phyloP scores from a whole-genome alignment of 2,888 invertebrate genomes.

The Caenorhabditis imperialis region DNA sequence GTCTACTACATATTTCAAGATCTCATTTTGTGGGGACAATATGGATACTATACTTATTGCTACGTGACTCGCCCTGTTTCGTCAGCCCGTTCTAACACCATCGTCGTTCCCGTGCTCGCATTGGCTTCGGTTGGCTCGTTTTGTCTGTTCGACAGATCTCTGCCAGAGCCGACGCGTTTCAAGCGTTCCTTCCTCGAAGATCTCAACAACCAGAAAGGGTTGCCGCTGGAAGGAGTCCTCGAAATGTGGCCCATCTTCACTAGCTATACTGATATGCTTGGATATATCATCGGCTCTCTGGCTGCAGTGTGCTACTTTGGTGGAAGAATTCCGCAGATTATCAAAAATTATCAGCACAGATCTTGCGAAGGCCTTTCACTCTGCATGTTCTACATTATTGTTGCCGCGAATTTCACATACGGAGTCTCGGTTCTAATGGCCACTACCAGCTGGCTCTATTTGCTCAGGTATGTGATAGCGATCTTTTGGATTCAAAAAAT shows the following conservation, averaged over 20 bases:
- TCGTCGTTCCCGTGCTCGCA: constrained; percentile 69
- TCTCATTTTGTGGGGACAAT: constrained; percentile 73
- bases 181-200: constrained; percentile 35
- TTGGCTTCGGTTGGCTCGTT: constrained; percentile 61
- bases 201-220: constrained; percentile 22
- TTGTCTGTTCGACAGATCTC: constrained; percentile 19
- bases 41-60: constrained; percentile 70
- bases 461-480: constrained; percentile 62
- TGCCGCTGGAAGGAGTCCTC: constrained; percentile 48
- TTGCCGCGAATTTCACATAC: constrained; percentile 78
- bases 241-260: constrained; percentile 74
- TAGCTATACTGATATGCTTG: constrained; percentile 73
- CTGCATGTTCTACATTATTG: constrained; percentile 77
- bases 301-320: constrained; percentile 78
- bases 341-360: constrained; percentile 74
- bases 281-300: constrained; percentile 77
- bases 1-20: constrained; percentile 77
- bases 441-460: constrained; percentile 74
- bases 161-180: constrained; percentile 4
- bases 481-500: too few relatives aligned
- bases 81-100: constrained; percentile 46
- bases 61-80: constrained; percentile 1
- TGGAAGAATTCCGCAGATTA: constrained; percentile 77
- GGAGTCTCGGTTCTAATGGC: constrained; percentile 78
- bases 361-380: constrained; percentile 78